Base-by-base conservation (phyloP, 1,140 invertebrate genomes). In the Drosophila takahashii region DNA sequence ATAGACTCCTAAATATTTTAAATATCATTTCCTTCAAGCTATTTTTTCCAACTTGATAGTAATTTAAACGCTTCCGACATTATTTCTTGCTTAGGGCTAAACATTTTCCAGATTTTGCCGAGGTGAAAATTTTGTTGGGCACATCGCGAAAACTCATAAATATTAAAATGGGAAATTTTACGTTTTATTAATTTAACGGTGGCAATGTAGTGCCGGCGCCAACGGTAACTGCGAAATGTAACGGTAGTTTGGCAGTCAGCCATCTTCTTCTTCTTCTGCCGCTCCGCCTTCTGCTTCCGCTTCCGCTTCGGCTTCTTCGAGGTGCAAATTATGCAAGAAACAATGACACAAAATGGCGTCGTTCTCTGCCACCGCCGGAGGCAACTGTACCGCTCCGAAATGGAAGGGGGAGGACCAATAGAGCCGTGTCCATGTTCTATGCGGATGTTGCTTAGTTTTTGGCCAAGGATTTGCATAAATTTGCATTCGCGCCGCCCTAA, bases 181-280 rank as follows among this genome's bases (percentile, higher is more conserved):
- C 79, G 83, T 83, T 81, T 86, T 86, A 86, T 86, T 86, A 86
- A 86, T 86, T 86, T 86, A 86, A 83, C 80, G 79, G 60, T 81
- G 74, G 79, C 47, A 32, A 32, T 16, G 47, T 16, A 50, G 26
- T 85, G 37, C 34, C 34, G 16, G 22, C 29, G 56, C 42, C 44
- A 37, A 45, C 42, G 50, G 53, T 53, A 36, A 51, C 47, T 66
- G 60, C 34, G 50, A 69, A 69, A 34, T 61, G 41, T 76, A 78
- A 70, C 78, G 81, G 81, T 86, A 81, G 79, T 81, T 79, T 61
- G 56, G 56, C 61, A 57, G 47, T 42, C 44, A 75, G 72, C 37
- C 77, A 79, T 85, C 78, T 77, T 77, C 42, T 64, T 85, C 78
- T 77, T 77, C 42, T 64, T 52, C 18, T 39, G 48, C 41, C 50